Base-by-base conservation (phyloP, 2,797 vertebrate genomes). In the Eulemur mongoz region DNA sequence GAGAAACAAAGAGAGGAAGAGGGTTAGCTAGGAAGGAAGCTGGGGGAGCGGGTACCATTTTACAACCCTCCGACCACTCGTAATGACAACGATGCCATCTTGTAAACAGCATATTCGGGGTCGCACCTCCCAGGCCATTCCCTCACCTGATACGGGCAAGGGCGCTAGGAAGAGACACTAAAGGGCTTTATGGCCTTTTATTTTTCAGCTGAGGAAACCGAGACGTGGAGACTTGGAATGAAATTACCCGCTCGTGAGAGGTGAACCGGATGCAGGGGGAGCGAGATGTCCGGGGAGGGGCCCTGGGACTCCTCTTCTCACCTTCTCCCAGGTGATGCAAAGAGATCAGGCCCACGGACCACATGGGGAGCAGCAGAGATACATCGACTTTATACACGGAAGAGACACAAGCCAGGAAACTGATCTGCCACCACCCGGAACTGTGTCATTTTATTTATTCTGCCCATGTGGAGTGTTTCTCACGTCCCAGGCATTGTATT, bases 121-220 rank as follows among this genome's bases (percentile, higher is more conserved):
- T 67, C 7, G 10, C 5, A 25, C 54, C 81, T 79, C 14, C n/a
- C 23, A 0, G 52, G 0, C 30, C 18, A 0, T 35, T 59, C 30
- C 45, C 32, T 14, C 0, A 0, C 40, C 22, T 0, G 15, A 40
- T 14, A 17, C 0, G 3, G 65, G n/a, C 20, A 3, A 23, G 7
- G 9, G 78, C 0, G 0, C 70, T 2, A 18, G 63, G 40, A 32
- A 2, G n/a, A n/a, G 63, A 23, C 57, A 1, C 4, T 54, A 3
- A 88, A 87, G 5, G 70, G 27, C n/a, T n/a, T n/a, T n/a, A n/a
- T n/a, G n/a, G n/a, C n/a, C n/a, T 91, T 86, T 89, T 35, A 18
- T n/a, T 43, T 93, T 32, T 40, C 80, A 75, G 93, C 75, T 6
- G 54, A 78, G 85, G 92, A 92, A 69, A 45, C 25, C 2, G 38